Evolutionary conservation across 2,797 vertebrate species (phyloP), one percentile per base, ranked within the genome.

Genomic region (Phoxinus dragarum): DNA sequence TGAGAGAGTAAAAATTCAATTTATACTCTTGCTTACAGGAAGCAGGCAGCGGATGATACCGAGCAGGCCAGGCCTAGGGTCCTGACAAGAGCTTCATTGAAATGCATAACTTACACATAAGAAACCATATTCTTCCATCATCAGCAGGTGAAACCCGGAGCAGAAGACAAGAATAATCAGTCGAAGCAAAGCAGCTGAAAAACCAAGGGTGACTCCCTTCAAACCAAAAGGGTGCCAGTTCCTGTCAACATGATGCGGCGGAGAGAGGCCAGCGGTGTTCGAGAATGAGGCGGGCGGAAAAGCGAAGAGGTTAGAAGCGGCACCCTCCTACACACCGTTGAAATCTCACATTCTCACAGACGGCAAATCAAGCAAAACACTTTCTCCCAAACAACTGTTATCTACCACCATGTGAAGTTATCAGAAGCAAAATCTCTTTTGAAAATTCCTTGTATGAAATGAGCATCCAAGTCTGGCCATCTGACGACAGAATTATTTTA

Each of bases 61-160:
- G 89, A 94, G 90, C 84, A 90, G 88, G 82, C 74, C 89, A 86
- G 88, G 86, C 79, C 82, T 56, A 36, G 49, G 71, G 85, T 92
- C 89, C 90, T 94, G 91, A 95, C 92, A 94, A 93, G 83, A 90
- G 86, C 89, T 94, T 94, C 93, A 94, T 93, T 96, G 90, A 95
- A 95, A 96, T 94, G 90, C 92, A 95, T 91, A 92, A 92, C 90
- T 94, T 91, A 90, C 88, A 88, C 31, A 82, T 88, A 85, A 89
- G 90, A 86, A 86, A 59, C 72, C 91, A 91, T 90, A 91, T 92
- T 91, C 93, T 94, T 92, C 93, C 89, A 94, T 94, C 93, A 94
- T 93, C 88, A 90, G 87, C 88, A 88, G 90, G 91, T 92, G 91
- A 93, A 91, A 89, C 87, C 90, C 89, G 88, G 84, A 90, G 91